Percentiles rank a stretch among this genome's conserved stretches.
These are phyloP conservation scores for Ophion ventricosus DNA, from an alignment of 2,888 invertebrate species.

Conservation along the genomic window DNA sequence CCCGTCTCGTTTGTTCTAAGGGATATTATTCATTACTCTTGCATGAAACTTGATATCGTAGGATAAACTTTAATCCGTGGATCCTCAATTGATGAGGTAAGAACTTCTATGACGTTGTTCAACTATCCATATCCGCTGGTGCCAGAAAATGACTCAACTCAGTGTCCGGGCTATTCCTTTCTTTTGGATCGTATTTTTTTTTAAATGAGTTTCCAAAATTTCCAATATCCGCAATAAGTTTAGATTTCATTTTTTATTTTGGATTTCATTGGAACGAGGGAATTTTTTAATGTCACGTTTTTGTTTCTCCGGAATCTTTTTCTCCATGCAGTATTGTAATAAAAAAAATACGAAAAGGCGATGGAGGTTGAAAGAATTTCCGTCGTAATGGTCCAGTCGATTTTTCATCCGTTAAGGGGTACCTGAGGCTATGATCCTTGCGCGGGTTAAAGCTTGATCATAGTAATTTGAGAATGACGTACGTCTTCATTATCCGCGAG, in stretches of 20 bases:
- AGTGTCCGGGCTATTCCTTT: too few species aligned
- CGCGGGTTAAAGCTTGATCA: slow-evolving; percentile 57
- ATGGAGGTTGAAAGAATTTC: slow-evolving; percentile 50
- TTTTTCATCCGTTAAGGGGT: slow-evolving; percentile 56
- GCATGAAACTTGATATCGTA: slow-evolving; percentile 18
- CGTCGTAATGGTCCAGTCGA: slow-evolving; percentile 51
- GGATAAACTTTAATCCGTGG: slow-evolving; percentile 2
- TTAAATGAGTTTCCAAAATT: background rate
- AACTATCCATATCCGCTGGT: background rate
- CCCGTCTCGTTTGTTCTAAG: slow-evolving; percentile 9
- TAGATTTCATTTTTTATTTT: background rate
- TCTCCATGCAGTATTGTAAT: slow-evolving; percentile 11
- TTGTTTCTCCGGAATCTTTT: background rate
- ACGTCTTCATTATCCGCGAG: slow-evolving; percentile 64
- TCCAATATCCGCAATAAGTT: background rate
- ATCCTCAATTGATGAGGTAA: background rate
- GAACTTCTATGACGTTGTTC: background rate
- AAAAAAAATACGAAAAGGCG: slow-evolving; percentile 2
- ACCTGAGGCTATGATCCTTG: slow-evolving; percentile 55
- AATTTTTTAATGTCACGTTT: background rate
- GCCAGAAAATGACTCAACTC: too few species aligned
- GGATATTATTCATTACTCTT: slow-evolving; percentile 24
- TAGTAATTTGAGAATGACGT: slow-evolving; percentile 63
- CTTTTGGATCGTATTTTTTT: too few species aligned
- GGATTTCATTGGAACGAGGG: background rate